Evolutionary conservation across 2,888 invertebrate species (phyloP).

Genomic region (Pristionchus arcanus): DNA sequence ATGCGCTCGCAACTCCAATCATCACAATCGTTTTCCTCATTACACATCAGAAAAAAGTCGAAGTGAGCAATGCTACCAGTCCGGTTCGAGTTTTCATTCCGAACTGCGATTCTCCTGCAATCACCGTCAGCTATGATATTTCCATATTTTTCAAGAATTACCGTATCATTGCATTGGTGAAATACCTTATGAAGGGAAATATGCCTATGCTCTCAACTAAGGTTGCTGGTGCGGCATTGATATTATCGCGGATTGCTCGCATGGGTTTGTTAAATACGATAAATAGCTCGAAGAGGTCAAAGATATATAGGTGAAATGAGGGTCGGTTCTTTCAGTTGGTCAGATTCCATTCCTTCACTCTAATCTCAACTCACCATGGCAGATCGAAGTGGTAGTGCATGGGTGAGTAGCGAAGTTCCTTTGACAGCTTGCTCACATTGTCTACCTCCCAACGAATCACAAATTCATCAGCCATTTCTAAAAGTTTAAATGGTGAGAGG

Average conservation of each 20-base stretch:
- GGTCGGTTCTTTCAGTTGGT: too few species aligned
- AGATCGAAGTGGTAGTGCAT: not conserved
- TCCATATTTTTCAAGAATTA: too few species aligned
- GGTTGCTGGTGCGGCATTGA: too few species aligned
- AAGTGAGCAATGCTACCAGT: not conserved
- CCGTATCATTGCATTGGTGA: too few species aligned
- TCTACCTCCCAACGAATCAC: constrained; percentile 3
- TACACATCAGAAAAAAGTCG: not conserved
- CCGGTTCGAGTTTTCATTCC: not conserved
- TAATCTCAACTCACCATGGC: not conserved
- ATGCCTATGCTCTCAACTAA: too few species aligned
- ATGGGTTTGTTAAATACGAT: too few species aligned
- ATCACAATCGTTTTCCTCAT: not conserved
- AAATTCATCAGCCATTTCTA: not conserved
- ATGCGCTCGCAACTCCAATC: not conserved
- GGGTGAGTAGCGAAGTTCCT: not conserved
- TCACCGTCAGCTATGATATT: too few species aligned
- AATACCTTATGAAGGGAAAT: too few species aligned
- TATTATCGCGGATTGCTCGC: too few species aligned
- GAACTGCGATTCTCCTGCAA: not conserved
- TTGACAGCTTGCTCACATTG: not conserved
- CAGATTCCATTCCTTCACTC: too few species aligned
- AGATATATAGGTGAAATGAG: too few species aligned
- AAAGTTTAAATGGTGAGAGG: not conserved
- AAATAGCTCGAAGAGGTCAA: too few species aligned